Evolutionary conservation across 2,888 invertebrate genomes (phyloP), one percentile per base, ranked within the genome.

Genomic region (Deilephila porcellus): DNA sequence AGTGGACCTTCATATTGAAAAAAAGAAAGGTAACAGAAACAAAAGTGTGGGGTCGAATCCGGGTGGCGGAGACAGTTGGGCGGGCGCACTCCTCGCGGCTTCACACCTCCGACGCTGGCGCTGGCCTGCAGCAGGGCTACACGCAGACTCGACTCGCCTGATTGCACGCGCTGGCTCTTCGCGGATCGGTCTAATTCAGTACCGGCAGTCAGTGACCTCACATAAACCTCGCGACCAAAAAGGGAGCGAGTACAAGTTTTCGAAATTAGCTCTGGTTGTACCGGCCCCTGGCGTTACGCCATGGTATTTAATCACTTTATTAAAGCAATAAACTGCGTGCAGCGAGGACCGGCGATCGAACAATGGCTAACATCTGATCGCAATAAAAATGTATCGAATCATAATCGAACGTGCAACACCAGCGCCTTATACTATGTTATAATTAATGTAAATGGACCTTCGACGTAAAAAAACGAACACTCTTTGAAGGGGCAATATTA

Each of bases 1-100:
- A 93, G 93, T 90, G 91, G 90, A 91, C 91, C 89, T 90, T 90
- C 91, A 92, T 92, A 91, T 90, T 91, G 88, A 91, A 92, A 93
- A 25, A 91, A 92, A 90, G 86, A 84, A 86, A 90, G 83, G 86
- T 85, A 90, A 91, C 88, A 88, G 89, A 90, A 91, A 87, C 82
- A 86, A 85, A 89, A 87, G 83, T 81, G 81, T 84, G 86, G 86
- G 76, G 79, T 77, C 78, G 78, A 79, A 78, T 78, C 76, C 73
- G 71, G 76, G 73, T 75, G 75, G 60, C 78, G 79, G 77, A 76
- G 74, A 76, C 76, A 73, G 74, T 81, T 77, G 78, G 52, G 79
- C 25, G 59, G 17, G 34, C 17, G 8, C 53, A n/a, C 7, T 25
- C 52, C 56, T n/a, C 25, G 34, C 56, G 32, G 64, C 56, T 37